Percentiles rank a stretch among this genome's conserved stretches.
phyloP scores from a whole-genome alignment of 1,140 invertebrate genomes.

The Drosophila ficusphila region DNA sequence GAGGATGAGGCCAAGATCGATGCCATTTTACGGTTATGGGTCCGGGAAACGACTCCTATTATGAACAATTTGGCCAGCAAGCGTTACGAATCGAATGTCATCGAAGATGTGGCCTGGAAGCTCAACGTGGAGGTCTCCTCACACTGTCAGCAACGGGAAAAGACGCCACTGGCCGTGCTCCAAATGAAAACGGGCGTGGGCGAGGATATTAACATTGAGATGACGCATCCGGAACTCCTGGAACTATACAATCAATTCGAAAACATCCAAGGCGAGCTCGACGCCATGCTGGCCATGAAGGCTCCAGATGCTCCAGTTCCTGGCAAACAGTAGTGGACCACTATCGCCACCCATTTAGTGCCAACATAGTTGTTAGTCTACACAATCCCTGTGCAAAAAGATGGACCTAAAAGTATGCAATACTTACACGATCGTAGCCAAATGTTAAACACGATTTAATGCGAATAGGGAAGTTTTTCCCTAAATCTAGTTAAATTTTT shows the following conservation, averaged over 20 bases:
- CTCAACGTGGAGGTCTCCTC: conserved; percentile 81
- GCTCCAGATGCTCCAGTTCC: background rate
- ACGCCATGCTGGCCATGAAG: conserved; percentile 73
- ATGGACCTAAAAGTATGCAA: conserved; percentile 30
- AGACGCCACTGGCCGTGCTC: conserved; percentile 68
- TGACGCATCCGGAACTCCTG: conserved; percentile 76
- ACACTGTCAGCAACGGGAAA: conserved; percentile 81
- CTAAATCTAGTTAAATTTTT: background rate
- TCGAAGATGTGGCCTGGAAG: conserved; percentile 82
- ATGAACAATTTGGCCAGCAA: conserved; percentile 78
- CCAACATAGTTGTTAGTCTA: conserved; percentile 17
- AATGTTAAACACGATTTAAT: conserved; percentile 7
- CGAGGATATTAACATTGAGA: conserved; percentile 80
- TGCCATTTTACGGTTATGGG: conserved; percentile 80
- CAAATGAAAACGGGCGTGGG: conserved; percentile 76
- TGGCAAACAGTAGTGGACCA: conserved; percentile 5
- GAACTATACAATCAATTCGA: conserved; percentile 83
- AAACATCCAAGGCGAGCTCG: conserved; percentile 74
- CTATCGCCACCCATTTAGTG: conserved; percentile 3
- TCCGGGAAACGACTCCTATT: conserved; percentile 77
- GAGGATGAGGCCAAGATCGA: conserved; percentile 83
- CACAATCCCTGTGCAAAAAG: conserved; percentile 8
- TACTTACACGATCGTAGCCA: conserved; percentile 32
- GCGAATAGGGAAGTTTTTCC: background rate
- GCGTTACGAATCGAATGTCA: conserved; percentile 80